phyloP scores from a whole-genome alignment of 2,797 vertebrate species.

The Epinephelus malabaricus region DNA sequence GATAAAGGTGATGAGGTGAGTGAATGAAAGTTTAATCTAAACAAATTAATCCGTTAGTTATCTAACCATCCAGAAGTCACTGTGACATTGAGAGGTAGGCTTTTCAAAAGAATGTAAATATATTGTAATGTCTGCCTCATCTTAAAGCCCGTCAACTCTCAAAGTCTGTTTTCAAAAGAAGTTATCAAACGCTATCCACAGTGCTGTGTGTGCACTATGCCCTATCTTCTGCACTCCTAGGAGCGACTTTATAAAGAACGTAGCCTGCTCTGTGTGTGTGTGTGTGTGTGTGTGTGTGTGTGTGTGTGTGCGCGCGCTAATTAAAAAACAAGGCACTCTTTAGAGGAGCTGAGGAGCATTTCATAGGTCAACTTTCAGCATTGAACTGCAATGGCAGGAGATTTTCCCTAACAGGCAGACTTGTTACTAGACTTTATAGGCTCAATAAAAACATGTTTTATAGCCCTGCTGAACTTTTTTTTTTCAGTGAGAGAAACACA shows the following conservation, averaged over 20 bases:
- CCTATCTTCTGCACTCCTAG: slow-evolving; percentile 39
- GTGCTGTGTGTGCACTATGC: slow-evolving; percentile 41
- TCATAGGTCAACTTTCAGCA: slow-evolving; percentile 50
- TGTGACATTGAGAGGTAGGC: slow-evolving; percentile 51
- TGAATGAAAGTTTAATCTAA: slow-evolving; percentile 49
- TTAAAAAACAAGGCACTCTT: slow-evolving; percentile 54
- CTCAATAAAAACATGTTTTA: slow-evolving; percentile 44
- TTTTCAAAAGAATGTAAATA: slow-evolving; percentile 69
- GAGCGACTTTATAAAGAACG: slow-evolving; percentile 38
- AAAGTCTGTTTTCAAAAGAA: slow-evolving; percentile 46
- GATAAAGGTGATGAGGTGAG: slow-evolving; percentile 97
- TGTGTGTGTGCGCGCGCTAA: slow-evolving; percentile 24
- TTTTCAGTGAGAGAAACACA: background rate
- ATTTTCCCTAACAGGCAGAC: slow-evolving; percentile 34
- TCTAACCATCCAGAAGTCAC: slow-evolving; percentile 43
- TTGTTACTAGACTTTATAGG: slow-evolving; percentile 42
- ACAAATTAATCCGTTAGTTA: slow-evolving; percentile 58
- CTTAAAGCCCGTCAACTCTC: slow-evolving; percentile 34
- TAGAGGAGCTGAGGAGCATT: slow-evolving; percentile 44
- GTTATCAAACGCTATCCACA: slow-evolving; percentile 54
- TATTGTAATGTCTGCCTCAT: slow-evolving; percentile 54
- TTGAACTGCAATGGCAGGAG: slow-evolving; percentile 34
- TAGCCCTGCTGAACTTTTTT: background rate
- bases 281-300: slow-evolving; percentile 1
- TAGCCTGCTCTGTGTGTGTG: slow-evolving; percentile 12